Base-by-base conservation (phyloP, 2,888 invertebrate genomes). In the Scaptodrosophila latifasciaeformis region DNA sequence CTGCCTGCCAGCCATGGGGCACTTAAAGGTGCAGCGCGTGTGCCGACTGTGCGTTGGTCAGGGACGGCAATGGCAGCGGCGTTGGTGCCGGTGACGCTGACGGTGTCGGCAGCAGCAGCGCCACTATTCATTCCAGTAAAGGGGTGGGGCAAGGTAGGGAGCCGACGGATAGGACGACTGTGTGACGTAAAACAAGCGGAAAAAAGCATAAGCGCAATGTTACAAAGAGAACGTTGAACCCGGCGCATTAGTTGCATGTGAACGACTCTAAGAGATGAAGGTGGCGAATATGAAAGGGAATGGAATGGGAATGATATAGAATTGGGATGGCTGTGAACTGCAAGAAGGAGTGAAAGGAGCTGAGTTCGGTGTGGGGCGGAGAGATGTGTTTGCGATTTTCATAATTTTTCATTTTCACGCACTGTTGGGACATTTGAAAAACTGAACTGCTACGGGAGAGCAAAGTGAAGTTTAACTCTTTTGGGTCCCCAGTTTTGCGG, bases 151-250 rank as follows among this genome's bases (percentile, higher is more conserved):
- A 9, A 24, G 2, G 19, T n/a, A 6, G 17, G 3, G 19, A 5
- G n/a, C 10, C 9, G 18, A 9, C 18, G 39, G 17, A 10, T 15
- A 17, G n/a, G 10, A 13, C 45, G 7, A 39, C 49, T 12, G 27
- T 18, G 17, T 30, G 45, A 42, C 59, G 77, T 55, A 75, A 72
- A 78, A 78, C 63, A 67, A 72, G 79, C 72, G 72, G 72, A 72
- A n/a, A n/a, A n/a, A 72, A 72, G 80, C 77, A 76, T 77, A 79
- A 72, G 72, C 69, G 79, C 72, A 74, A 76, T 74, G 80, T 74
- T 74, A 80, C 77, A 77, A 80, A 76, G 76, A 74, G 72, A 74
- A 74, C 72, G 72, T 74, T 74, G 72, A 74, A 74, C 72, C 76
- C 80, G 37, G 18, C 24, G 50, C 62, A 42, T 54, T 37, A 37